Base-by-base conservation (phyloP, 2,113 vertebrate genomes). In the Heteronetta atricapilla region DNA sequence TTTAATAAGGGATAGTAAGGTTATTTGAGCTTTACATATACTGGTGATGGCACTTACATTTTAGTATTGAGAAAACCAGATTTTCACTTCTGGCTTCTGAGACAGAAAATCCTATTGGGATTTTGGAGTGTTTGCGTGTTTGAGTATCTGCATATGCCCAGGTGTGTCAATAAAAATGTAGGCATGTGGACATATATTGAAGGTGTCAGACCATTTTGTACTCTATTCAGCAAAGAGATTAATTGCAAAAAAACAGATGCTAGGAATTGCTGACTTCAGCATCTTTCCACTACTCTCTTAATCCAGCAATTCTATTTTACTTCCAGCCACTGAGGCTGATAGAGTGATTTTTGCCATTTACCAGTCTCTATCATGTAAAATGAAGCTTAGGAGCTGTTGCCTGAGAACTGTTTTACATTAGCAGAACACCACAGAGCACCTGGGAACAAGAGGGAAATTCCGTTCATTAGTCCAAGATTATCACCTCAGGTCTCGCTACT, bases 161-260 rank as follows among this genome's bases (percentile, higher is more conserved):
- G 5, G 5, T 58, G 11, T 0, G 5, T 44, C 46, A 89, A 79
- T 3, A 64, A 63, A 78, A 46, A 15, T 0, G 0, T 67, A 31
- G 1, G 2, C 59, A 8, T 38, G 33, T 34, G 8, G 33, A 64
- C 63, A 3, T 42, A 5, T 13, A 9, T 53, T 74, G 31, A n/a
- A 34, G 23, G 44, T 64, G 55, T 67, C 56, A 46, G 26, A 21
- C 8, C 6, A 20, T 7, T 8, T 67, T 75, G 20, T 72, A 78
- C 18, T 82, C 33, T 26, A 34, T 25, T 38, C 48, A 82, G 29
- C 20, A 38, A 36, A 80, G 62, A 36, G 23, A 68, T 17, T 63
- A 56, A 42, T 40, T 63, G 52, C 28, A 67, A 74, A 82, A 58
- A 13, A 0, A 0, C 3, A 26, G 31, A 42, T 88, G 4, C 33